Evolutionary conservation across 2,888 invertebrate genomes (phyloP).

Genomic region (Polietes domitor): DNA sequence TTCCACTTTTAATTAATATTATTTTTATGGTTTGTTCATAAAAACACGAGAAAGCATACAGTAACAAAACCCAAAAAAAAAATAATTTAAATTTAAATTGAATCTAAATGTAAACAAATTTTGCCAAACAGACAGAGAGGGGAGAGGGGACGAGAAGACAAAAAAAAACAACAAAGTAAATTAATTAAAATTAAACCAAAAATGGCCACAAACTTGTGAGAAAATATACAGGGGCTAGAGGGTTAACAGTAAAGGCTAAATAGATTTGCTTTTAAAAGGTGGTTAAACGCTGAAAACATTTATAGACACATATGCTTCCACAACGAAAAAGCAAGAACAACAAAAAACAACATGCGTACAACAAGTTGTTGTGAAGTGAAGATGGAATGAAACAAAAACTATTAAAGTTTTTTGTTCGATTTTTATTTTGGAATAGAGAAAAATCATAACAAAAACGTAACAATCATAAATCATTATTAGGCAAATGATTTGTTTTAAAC

Average conservation of each 20-base stretch:
- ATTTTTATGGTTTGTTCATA: not conserved
- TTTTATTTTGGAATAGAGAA: not conserved
- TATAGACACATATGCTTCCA: not conserved
- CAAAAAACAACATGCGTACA: not conserved
- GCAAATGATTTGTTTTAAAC: conserved; percentile 39
- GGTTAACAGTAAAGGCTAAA: not conserved
- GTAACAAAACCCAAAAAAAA: not conserved
- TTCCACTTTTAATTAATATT: not conserved
- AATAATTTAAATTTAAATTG: not conserved
- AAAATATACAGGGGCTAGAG: not conserved
- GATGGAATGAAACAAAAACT: not conserved
- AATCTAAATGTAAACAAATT: not conserved
- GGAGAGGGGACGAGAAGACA: not conserved
- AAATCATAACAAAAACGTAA: not conserved
- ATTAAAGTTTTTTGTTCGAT: not conserved
- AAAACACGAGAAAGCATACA: no score
- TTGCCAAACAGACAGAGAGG: not conserved
- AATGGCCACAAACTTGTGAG: not conserved
- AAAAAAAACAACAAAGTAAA: not conserved
- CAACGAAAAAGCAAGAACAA: no score
- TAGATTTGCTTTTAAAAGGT: not conserved
- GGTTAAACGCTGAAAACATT: not conserved
- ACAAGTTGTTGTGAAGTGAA: not conserved
- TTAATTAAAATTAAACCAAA: conserved; percentile 11
- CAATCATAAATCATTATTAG: conserved; percentile 48